A percentile compares a stretch with the other conserved stretches of the same genome.
Conservation (phyloP, 2,113 vertebrate genomes). For the Trochalopteron elliotii region DNA sequence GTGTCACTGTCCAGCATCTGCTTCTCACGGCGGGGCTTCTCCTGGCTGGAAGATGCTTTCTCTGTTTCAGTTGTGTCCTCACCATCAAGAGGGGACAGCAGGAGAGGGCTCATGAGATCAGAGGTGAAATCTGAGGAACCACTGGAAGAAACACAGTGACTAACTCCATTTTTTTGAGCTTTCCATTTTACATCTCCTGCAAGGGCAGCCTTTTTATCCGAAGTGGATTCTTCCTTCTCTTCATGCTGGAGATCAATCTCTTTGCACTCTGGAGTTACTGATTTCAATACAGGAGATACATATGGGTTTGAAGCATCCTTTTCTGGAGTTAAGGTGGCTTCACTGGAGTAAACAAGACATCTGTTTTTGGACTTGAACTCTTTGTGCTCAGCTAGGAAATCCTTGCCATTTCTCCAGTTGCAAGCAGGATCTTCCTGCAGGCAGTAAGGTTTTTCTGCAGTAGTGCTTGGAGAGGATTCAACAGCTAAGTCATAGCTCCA, state of each 20-base stretch:
- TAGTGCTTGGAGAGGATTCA: constrained; percentile 14
- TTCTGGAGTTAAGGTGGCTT: neutral
- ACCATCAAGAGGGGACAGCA: constrained; percentile 52
- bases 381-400: constrained; percentile 20
- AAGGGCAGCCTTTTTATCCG: neutral
- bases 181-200: neutral
- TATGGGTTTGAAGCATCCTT: neutral
- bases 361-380: neutral
- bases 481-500: constrained; percentile 36
- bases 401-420: neutral
- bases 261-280: neutral
- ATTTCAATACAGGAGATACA: neutral
- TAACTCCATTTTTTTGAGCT: neutral
- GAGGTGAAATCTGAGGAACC: constrained; percentile 14
- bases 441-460: constrained; percentile 76
- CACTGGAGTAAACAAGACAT: neutral
- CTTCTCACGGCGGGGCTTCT: neutral
- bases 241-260: neutral
- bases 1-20: neutral
- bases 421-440: constrained; percentile 43
- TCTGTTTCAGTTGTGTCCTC: neutral
- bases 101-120: constrained; percentile 59
- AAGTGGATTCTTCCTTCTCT: neutral
- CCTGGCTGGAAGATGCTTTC: neutral
- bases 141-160: neutral